Percentiles rank a stretch among this genome's conserved stretches.
Evolutionary conservation across 30 jellyfish, hydroid and myxozoan species (phyloP).

Genomic region (Chrysaora quinquecirrha): DNA sequence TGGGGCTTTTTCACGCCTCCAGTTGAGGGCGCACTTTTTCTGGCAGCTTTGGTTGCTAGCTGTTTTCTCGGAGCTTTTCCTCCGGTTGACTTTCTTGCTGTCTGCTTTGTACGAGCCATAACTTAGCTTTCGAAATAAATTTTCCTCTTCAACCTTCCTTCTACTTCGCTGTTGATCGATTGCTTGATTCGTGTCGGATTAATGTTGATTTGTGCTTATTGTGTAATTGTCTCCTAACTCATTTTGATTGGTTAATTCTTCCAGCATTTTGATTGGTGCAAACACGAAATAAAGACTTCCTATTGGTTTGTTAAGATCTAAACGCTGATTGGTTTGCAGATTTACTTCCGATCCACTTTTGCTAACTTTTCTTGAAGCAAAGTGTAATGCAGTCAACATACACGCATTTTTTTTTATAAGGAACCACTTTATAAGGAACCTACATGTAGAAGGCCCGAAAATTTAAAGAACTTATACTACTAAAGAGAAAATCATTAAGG

Average conservation of each 20-base stretch:
- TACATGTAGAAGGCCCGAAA: too few relatives aligned
- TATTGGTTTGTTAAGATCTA: constrained; percentile 12
- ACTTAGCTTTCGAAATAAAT: not conserved
- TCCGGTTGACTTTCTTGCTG: constrained; percentile 99
- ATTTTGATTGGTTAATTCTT: constrained; percentile 29
- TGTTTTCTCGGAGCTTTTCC: constrained; percentile 99
- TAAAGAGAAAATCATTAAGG: too few relatives aligned
- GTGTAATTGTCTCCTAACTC: constrained; percentile 1
- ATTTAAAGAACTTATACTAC: too few relatives aligned
- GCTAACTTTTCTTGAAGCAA: too few relatives aligned
- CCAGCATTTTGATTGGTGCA: constrained; percentile 13
- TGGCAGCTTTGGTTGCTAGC: constrained; percentile 99
- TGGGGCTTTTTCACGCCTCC: constrained; percentile 99
- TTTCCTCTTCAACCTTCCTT: not conserved
- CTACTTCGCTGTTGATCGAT: too few relatives aligned
- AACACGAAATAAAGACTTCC: not conserved
- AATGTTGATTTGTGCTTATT: constrained; percentile 35
- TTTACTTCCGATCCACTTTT: constrained; percentile 54
- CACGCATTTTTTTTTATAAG: too few relatives aligned
- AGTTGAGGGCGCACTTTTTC: constrained; percentile 99
- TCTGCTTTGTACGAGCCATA: constrained; percentile 99
- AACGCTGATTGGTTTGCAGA: constrained; percentile 13
- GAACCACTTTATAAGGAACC: too few relatives aligned
- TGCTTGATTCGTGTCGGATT: not conserved
- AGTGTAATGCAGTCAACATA: too few relatives aligned